These are phyloP conservation scores for Sclerurus mexicanus DNA, from an alignment of 2,113 vertebrate species.

Conservation along the genomic window DNA sequence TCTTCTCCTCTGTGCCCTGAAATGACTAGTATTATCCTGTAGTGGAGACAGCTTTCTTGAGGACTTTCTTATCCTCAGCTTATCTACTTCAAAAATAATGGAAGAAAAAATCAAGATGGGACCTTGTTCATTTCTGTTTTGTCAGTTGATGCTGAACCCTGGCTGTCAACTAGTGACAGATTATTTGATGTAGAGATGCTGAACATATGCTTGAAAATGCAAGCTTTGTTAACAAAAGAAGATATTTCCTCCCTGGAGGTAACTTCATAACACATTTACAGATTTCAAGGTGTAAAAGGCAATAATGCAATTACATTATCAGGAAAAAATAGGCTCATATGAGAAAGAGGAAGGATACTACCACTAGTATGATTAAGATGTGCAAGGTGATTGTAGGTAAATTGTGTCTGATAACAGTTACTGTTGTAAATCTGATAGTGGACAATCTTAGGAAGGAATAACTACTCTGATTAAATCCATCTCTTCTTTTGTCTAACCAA, in stretches of 20 bases:
- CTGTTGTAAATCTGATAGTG: not conserved
- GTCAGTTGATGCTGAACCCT: not conserved
- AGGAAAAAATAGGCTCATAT: not conserved
- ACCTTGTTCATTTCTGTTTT: not conserved
- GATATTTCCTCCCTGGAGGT: not conserved
- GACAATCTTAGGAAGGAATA: not conserved
- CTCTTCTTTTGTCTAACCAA: not conserved
- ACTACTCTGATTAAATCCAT: not conserved
- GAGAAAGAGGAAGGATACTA: not conserved
- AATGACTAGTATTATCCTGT: not conserved
- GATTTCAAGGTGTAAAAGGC: not conserved
- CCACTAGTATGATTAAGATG: not conserved
- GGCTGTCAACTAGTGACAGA: not conserved
- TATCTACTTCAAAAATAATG: not conserved
- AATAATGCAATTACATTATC: not conserved
- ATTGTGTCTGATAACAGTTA: not conserved
- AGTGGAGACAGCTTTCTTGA: not conserved
- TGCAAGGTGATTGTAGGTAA: not conserved
- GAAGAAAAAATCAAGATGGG: not conserved
- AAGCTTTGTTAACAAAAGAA: not conserved
- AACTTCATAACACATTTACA: not conserved
- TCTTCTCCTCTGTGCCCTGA: not conserved
- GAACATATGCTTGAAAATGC: not conserved
- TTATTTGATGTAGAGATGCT: not conserved
- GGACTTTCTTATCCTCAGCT: not conserved